These are phyloP conservation scores for Triplophysa dalaica DNA, from an alignment of 2,113 vertebrate species.

Conservation along the genomic window DNA sequence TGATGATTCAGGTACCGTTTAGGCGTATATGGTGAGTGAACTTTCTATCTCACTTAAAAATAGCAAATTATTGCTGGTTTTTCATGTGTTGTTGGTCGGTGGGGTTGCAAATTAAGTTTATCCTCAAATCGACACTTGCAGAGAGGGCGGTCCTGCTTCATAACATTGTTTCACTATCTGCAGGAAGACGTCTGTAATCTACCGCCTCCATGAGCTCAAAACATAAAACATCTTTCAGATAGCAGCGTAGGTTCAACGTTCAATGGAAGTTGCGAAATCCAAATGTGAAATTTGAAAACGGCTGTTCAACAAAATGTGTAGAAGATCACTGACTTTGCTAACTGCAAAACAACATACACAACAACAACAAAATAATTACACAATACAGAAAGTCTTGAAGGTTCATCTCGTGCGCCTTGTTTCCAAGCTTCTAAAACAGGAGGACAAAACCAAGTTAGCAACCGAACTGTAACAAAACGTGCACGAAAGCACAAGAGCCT, in stretches of 20 bases:
- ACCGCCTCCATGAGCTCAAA: not conserved
- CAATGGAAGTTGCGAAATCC: not conserved
- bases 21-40: not conserved
- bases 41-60: not conserved
- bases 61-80: not conserved
- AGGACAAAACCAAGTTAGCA: slow-evolving; percentile 3
- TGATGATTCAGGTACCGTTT: not conserved
- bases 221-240: slow-evolving; percentile 5
- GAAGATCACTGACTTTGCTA: not conserved
- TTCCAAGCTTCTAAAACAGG: not conserved
- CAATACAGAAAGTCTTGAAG: not conserved
- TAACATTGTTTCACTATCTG: not conserved
- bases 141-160: not conserved
- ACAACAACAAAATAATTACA: not conserved
- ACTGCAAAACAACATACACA: not conserved
- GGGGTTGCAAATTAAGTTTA: not conserved
- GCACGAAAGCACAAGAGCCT: slow-evolving; percentile 39
- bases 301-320: not conserved
- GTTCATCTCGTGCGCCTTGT: no score
- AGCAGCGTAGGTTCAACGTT: slow-evolving; percentile 2
- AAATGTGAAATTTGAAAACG: not conserved
- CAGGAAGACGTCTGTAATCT: slow-evolving; percentile 24
- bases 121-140: not conserved
- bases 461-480: slow-evolving; percentile 39
- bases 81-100: not conserved